These are phyloP conservation scores for Sebastes diploproa DNA, from an alignment of 2,797 vertebrate genomes.

Conservation along the genomic window DNA sequence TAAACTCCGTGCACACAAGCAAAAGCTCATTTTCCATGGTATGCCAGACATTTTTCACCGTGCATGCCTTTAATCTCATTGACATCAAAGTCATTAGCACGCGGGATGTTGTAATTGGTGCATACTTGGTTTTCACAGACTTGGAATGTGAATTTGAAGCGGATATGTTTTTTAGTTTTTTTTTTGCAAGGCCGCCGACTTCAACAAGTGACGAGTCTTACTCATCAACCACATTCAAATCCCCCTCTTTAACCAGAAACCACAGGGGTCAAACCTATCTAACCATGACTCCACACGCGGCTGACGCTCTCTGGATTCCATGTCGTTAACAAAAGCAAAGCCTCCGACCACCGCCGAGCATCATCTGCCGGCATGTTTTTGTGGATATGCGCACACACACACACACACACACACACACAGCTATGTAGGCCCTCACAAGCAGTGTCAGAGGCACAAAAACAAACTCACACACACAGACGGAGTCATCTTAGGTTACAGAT, in stretches of 20 bases:
- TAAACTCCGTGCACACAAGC: slow-evolving; percentile 7
- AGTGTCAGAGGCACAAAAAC: slow-evolving; percentile 29
- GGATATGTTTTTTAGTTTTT: slow-evolving; percentile 4
- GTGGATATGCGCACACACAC: slow-evolving; percentile 9
- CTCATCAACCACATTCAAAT: slow-evolving; percentile 46
- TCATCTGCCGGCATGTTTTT: slow-evolving; percentile 41
- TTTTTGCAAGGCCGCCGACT: background rate
- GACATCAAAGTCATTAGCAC: slow-evolving; percentile 54
- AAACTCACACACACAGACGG: background rate
- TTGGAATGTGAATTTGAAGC: slow-evolving; percentile 28
- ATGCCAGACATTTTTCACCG: slow-evolving; percentile 26
- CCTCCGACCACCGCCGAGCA: slow-evolving; percentile 43
- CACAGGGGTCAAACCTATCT: slow-evolving; percentile 55
- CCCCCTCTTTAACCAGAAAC: slow-evolving; percentile 42
- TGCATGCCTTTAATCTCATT: slow-evolving; percentile 44
- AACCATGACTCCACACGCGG: slow-evolving; percentile 30
- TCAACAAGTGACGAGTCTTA: slow-evolving; percentile 33
- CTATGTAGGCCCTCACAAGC: slow-evolving; percentile 2
- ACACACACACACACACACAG: background rate
- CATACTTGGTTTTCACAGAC: slow-evolving; percentile 23
- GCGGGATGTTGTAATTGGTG: slow-evolving; percentile 15
- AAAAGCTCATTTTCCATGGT: slow-evolving; percentile 46
- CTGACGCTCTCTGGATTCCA: slow-evolving; percentile 52
- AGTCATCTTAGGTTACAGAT: slow-evolving; percentile 62
- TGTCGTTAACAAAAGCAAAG: slow-evolving; percentile 61